Base-by-base conservation (phyloP, 2,888 invertebrate genomes). In the Eulithis testata region DNA sequence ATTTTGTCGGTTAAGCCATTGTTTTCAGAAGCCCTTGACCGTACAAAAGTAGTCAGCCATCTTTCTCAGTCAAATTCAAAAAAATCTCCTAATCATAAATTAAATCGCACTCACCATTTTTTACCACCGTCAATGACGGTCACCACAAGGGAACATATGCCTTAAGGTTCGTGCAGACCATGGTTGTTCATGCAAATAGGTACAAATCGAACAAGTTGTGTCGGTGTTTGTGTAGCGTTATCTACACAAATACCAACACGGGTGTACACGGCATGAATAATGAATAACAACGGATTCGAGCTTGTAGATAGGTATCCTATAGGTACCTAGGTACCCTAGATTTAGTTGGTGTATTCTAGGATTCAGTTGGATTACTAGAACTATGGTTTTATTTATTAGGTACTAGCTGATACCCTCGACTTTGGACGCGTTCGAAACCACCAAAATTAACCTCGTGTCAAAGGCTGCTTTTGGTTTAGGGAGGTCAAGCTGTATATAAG, bases 111-210 rank as follows among this genome's bases (percentile, higher is more conserved):
- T 31, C 14, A 12, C 50, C 47, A 7, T 12, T 12, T 21, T 50
- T 31, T 51, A 36, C 36, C 4, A 11, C 51, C 6, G 5, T n/a
- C 52, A 52, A 31, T 37, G 31, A 6, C 47, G 14, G 14, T 51
- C 2, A 51, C 50, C 11, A 31, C n/a, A 31, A n/a, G n/a, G 51
- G n/a, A 52, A 52, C 12, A 7, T 31, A 4, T 11, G 0, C 31
- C 31, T 51, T 27, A 52, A 12, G 37, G 2, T 63, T 57, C 54
- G 12, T 61, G 31, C 43, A 36, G 40, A 53, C 56, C 49, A 36
- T 47, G 47, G 45, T 9, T 67, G 57, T 86, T 86, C 36, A 86
- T 85, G 67, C 60, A 67, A 67, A 67, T 64, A 60, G 12, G 60
- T 57, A 70, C 68, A 68, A 68, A 63, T 64, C 61, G 58, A 68